Base-by-base conservation (phyloP, 2,797 vertebrate species). In the Eutrigla gurnardus region DNA sequence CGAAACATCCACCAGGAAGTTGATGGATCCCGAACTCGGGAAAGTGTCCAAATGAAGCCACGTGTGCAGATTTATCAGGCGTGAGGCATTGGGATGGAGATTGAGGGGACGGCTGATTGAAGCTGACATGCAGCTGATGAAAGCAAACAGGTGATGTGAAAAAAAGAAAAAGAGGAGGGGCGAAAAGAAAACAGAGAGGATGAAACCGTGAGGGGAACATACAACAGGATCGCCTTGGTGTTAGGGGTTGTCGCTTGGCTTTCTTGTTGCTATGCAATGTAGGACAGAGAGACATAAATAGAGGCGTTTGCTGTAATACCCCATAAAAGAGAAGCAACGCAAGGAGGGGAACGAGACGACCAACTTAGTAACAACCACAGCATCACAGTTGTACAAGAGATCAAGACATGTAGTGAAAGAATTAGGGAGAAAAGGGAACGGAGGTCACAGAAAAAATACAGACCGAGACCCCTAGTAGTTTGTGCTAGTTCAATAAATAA, bases 241-340 rank as follows among this genome's bases (percentile, higher is more conserved):
- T 63, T 66, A 32, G 17, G 46, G 71, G 74, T 65, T 71, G 39
- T 80, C 82, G 82, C 79, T 65, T 86, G 75, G 53, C 36, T n/a
- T 61, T 83, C 69, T 72, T 64, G 86, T 82, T 90, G 85, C 81
- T 86, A 79, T 74, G 85, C 81, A 65, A 72, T 81, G 64, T 17
- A 46, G 61, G 62, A 78, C 71, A 73, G 35, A 73, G 42, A 83
- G 57, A 78, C 71, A 83, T 65, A 84, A 79, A 92, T 69, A 81
- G 73, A 80, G 78, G 67, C 17, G 9, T 80, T 73, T 73, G 64
- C 55, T 78, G 61, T 72, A 67, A 67, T 80, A 69, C 75, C 64
- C 25, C 43, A 40, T 66, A 39, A 87, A 84, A 65, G 50, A 39
- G 53, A 83, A 10, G 35, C 36, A 17, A 73, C 70, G 25, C 18